These are phyloP conservation scores for Psittacara wagleri DNA, from an alignment of 2,113 vertebrate genomes.

Conservation along the genomic window DNA sequence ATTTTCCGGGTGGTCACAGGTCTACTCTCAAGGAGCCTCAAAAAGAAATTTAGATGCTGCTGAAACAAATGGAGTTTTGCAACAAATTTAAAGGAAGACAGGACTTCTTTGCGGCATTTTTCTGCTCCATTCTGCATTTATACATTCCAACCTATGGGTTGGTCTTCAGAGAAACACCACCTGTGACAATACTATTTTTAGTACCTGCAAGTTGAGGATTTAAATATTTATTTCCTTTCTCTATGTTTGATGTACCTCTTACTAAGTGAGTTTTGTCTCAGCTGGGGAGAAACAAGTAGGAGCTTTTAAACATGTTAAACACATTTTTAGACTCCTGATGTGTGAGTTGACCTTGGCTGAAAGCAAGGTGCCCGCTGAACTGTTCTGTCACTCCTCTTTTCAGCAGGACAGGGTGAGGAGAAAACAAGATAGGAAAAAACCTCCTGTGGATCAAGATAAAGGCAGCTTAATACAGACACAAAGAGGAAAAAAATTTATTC, in stretches of 20 bases:
- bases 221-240: not conserved
- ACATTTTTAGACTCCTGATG: not conserved
- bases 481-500: not conserved
- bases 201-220: not conserved
- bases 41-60: not conserved
- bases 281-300: not conserved
- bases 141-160: not conserved
- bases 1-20: fast-evolving
- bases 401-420: not conserved
- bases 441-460: not conserved
- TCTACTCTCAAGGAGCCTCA: not conserved
- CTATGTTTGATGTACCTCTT: not conserved
- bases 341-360: not conserved
- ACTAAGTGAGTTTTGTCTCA: not conserved
- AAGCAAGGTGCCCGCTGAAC: not conserved
- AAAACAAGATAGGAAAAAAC: not conserved
- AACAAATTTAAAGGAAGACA: not conserved
- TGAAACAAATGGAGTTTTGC: not conserved
- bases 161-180: not conserved
- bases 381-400: not conserved
- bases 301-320: not conserved
- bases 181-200: not conserved
- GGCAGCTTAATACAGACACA: not conserved
- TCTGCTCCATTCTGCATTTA: not conserved
- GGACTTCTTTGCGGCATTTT: not conserved